phyloP scores from a whole-genome alignment of 2,888 invertebrate genomes.

The Abrostola triplasia region DNA sequence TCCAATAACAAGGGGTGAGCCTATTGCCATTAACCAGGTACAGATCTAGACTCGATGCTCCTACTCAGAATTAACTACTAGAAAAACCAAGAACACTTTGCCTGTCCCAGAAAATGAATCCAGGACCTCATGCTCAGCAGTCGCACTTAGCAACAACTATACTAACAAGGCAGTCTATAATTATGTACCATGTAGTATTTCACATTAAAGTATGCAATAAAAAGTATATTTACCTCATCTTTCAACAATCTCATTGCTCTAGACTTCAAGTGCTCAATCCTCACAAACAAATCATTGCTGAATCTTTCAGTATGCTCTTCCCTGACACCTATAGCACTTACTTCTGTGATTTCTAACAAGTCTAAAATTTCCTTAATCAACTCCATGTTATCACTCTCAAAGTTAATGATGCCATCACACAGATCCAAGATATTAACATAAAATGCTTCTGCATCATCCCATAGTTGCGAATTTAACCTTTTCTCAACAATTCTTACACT shows the following conservation, averaged over 20 bases:
- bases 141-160: no score
- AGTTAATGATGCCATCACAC: constrained; percentile 73
- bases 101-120: no score
- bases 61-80: no score
- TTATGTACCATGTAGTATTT: no score
- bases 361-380: constrained; percentile 66
- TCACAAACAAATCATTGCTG: constrained; percentile 78
- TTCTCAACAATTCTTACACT: constrained; percentile 76
- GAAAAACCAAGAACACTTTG: no score
- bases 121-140: no score
- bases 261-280: constrained; percentile 64
- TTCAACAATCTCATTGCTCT: constrained; percentile 59
- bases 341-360: constrained; percentile 70
- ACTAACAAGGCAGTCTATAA: no score
- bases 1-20: no score
- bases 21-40: no score
- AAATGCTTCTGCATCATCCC: constrained; percentile 80
- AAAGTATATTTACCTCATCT: constrained; percentile 64
- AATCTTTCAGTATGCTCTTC: constrained; percentile 80
- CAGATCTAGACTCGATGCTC: no score
- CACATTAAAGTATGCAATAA: no score
- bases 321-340: constrained; percentile 73
- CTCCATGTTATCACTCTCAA: constrained; percentile 64
- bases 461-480: constrained; percentile 77
- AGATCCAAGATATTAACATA: constrained; percentile 69